phyloP scores from a whole-genome alignment of 2,888 invertebrate genomes.

The Andrena minutula region DNA sequence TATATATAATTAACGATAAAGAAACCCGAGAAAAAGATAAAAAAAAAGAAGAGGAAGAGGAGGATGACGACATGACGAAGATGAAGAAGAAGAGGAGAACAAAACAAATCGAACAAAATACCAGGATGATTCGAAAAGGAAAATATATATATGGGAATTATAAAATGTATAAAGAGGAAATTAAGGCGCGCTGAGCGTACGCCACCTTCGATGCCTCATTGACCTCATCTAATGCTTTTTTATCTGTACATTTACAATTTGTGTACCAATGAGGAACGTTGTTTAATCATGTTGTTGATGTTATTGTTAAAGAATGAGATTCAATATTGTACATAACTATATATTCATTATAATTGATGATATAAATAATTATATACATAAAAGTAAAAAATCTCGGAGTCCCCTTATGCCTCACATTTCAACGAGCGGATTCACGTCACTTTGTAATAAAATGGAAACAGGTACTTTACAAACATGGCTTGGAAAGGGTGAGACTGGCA shows the following conservation, averaged over 20 bases:
- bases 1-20: conserved; percentile 60
- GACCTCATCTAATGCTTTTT: conserved; percentile 85
- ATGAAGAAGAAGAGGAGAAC: conserved; percentile 38
- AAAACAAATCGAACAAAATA: conserved; percentile 48
- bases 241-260: conserved; percentile 85
- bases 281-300: conserved; percentile 90
- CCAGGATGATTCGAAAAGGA: conserved; percentile 35
- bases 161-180: conserved; percentile 70
- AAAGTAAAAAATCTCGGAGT: conserved; percentile 74
- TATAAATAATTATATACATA: conserved; percentile 85
- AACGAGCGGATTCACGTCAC: conserved; percentile 69
- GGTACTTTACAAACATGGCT: conserved; percentile 63
- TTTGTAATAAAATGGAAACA: conserved; percentile 69
- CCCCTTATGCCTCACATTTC: conserved; percentile 70
- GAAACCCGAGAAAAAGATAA: conserved; percentile 51
- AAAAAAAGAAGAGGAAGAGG: conserved; percentile 55
- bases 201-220: conserved; percentile 85
- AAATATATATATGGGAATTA: conserved; percentile 56
- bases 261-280: conserved; percentile 85
- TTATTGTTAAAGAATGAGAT: conserved; percentile 91
- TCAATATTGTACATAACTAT: conserved; percentile 92
- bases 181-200: conserved; percentile 81
- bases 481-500: conserved; percentile 54
- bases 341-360: conserved; percentile 90
- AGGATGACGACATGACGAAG: no score